Base-by-base conservation (phyloP, 53 echinoderm and acorn worm genomes). In the Arbacia lixula region DNA sequence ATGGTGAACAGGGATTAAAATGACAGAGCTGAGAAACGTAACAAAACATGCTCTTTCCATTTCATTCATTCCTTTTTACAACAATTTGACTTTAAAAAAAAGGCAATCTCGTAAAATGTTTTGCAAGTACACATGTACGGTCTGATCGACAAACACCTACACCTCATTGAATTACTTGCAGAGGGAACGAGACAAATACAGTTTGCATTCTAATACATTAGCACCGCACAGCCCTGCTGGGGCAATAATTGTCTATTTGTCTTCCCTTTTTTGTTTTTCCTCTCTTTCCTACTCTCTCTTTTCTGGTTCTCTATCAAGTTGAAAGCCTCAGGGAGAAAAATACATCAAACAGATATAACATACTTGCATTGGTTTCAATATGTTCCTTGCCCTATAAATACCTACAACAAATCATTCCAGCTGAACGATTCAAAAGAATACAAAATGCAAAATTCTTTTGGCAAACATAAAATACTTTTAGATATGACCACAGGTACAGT, bases 181-280 rank as follows among this genome's bases (percentile, higher is more conserved):
- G n/a, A 16, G 33, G 19, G 6, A 24, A 58, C n/a, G n/a, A n/a
- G 11, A 22, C 25, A 8, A 58, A 58, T 58, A 21, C 12, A 62
- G 33, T 62, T n/a, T 32, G 31, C 63, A 33, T 62, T 62, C 63
- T 62, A 62, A 30, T 1, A 8, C 63, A 68, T 25, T 11, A 68
- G 68, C 68, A 68, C 68, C 68, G 37, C 68, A 68, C 68, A 68
- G 68, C 34, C 68, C 68, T 36, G 68, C 68, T 68, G 68, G 39
- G 37, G 5, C 5, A 68, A 20, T 8, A 68, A 38, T 36, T 46
- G 8, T 10, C 46, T 46, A 8, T 10, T 10, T 46, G 46, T n/a
- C n/a, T n/a, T n/a, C n/a, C n/a, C n/a, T n/a, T n/a, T n/a, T n/a
- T n/a, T n/a, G 37, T 38, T 21, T 68, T 36, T 22, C 41, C 20